A percentile compares a stretch with the other conserved stretches of the same genome.
These are phyloP conservation scores for Galerucella pusilla DNA, from an alignment of 2,888 invertebrate species.

Conservation along the genomic window DNA sequence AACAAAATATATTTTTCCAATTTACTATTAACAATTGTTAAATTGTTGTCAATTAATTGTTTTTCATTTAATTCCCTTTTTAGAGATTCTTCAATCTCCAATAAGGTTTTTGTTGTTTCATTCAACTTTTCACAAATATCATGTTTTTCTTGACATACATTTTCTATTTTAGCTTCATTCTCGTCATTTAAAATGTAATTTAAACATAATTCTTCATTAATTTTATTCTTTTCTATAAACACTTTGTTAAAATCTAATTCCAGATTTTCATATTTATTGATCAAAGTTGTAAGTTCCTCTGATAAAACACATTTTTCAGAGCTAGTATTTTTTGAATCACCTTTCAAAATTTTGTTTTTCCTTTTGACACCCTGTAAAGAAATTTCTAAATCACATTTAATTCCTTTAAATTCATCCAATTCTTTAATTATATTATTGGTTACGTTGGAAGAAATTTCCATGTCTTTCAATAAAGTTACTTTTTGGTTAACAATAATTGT, in stretches of 20 bases:
- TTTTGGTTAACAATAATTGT: too few species aligned
- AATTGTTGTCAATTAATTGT: not conserved
- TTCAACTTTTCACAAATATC: not conserved
- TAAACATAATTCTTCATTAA: not conserved
- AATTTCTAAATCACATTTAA: too few species aligned
- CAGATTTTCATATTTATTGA: conserved; percentile 4
- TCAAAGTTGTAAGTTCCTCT: not conserved
- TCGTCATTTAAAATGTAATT: not conserved
- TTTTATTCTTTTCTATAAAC: not conserved
- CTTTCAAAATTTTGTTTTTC: not conserved
- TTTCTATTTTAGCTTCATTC: not conserved
- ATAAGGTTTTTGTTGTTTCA: not conserved
- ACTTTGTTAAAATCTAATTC: not conserved
- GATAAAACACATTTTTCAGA: conserved; percentile 21
- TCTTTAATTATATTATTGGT: too few species aligned
- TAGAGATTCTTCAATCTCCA: not conserved
- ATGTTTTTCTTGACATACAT: not conserved
- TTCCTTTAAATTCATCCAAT: too few species aligned
- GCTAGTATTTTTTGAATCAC: conserved; percentile 17
- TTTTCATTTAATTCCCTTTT: not conserved
- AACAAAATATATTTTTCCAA: not conserved
- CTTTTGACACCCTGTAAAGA: too few species aligned
- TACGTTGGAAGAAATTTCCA: too few species aligned
- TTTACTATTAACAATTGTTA: not conserved
- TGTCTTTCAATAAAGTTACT: too few species aligned